Evolutionary conservation across 2,888 invertebrate genomes (phyloP).

Genomic region (Agonopterix alstromeriana): DNA sequence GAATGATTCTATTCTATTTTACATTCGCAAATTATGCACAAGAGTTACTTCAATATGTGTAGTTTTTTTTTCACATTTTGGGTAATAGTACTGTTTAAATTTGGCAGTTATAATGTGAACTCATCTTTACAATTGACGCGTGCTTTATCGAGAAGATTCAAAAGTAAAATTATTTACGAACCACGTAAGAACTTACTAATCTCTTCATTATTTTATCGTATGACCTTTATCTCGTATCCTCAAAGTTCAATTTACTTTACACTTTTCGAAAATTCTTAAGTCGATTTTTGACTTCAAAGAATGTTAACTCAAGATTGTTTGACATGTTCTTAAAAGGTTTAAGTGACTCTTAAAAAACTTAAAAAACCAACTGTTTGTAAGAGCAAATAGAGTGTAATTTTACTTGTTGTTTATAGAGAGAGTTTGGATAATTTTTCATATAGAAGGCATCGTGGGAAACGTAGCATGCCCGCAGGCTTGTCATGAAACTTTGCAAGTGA

Average conservation of each 20-base stretch:
- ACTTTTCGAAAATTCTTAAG: slow-evolving; percentile 25
- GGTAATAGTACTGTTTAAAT: too few relatives aligned
- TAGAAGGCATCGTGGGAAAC: slow-evolving; percentile 72
- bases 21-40: too few relatives aligned
- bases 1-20: too few relatives aligned
- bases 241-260: slow-evolving; percentile 26
- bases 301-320: slow-evolving; percentile 19
- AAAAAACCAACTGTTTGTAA: neutral
- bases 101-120: neutral
- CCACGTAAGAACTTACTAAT: slow-evolving; percentile 29
- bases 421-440: slow-evolving; percentile 20
- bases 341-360: neutral
- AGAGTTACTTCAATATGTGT: too few relatives aligned
- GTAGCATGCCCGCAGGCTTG: slow-evolving; percentile 79
- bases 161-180: slow-evolving; percentile 19
- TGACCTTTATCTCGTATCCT: slow-evolving; percentile 18
- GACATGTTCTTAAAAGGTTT: slow-evolving; percentile 15
- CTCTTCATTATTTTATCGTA: slow-evolving; percentile 37
- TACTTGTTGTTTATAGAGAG: slow-evolving; percentile 1
- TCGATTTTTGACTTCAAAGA: slow-evolving; percentile 36
- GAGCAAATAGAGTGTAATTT: slow-evolving; percentile 9
- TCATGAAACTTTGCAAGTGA: slow-evolving; percentile 57
- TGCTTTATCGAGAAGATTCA: slow-evolving; percentile 40
- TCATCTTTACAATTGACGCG: slow-evolving; percentile 31
- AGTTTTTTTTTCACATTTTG: too few relatives aligned